Base-by-base conservation (phyloP, 2,888 invertebrate species). In the Ectropis crepuscularia region DNA sequence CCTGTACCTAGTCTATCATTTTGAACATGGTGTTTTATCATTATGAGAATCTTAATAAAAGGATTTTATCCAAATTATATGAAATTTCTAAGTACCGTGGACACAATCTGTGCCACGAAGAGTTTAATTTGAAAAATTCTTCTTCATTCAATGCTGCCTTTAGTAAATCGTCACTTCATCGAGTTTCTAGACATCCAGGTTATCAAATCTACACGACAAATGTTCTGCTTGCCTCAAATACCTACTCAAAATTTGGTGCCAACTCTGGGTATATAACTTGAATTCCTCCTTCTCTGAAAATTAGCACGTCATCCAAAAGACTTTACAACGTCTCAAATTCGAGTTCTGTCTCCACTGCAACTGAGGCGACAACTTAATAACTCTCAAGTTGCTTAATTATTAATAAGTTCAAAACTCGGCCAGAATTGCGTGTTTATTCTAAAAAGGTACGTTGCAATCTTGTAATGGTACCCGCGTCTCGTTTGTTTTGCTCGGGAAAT, bases 361-460 rank as follows among this genome's bases (percentile, higher is more conserved):
- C 48, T 5, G 28, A 37, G 37, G 9, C 6, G 16, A 38, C 38
- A 67, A 63, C 58, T 58, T 66, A 49, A 62, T 55, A 68, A 67
- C 59, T 65, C 65, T 49, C 36, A 50, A 69, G 65, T 65, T 63
- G 60, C 62, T 71, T 67, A 63, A 67, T 69, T 63, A 69, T 71
- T 67, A 67, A 67, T 62, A 71, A 67, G 63, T 67, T 63, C 28
- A 12, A 38, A 59, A 63, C 55, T 63, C 60, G 54, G 57, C 42
- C 54, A 45, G 57, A 61, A 68, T 61, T 65, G 45, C 49, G 41
- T 62, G 42, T 47, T 57, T 57, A 53, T 62, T 41, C 41, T 50
- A 48, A 53, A 58, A 54, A 41, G 51, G 41, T 48, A 45, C 46
- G 46, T 46, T 55, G 54, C 54, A 55, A 38, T 51, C n/a, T 41